Base-by-base conservation (phyloP, 2,888 invertebrate genomes). In the Heteromyza rotundicornis region DNA sequence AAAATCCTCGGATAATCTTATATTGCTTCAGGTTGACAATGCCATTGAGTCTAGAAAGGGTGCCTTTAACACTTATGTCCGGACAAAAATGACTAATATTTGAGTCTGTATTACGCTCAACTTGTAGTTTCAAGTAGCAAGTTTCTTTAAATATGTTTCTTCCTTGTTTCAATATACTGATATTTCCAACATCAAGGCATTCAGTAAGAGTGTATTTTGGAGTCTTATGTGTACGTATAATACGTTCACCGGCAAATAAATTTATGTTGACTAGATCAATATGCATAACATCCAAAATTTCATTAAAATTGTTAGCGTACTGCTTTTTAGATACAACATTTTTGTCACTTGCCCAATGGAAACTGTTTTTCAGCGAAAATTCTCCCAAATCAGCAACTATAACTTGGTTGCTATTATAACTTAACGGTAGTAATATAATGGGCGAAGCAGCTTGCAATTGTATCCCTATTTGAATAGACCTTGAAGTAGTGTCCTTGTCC, bases 11-110 rank as follows among this genome's bases (percentile, higher is more conserved):
- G 57, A 98, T 88, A 47, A 97, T 84, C 80, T 91, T 90, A 84
- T 96, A 97, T 82, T 96, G 95, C 54, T 89, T 87, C 54, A 92
- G 86, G 84, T 95, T 92, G 61, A 98, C 82, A 50, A 91, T 88
- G 64, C 90, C 90, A 82, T 93, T 91, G 73, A 97, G 87, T 35
- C 94, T 93, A 1, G 95, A 92, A 63, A 98, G 85, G 27, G 90
- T 90, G 19, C 96, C 97, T 64, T 91, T 90, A 16, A 96, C 87
- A 75, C 91, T 91, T 82, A 94, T 88, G 83, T 96, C 94, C 0
- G 97, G 90, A 63, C 87, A 87, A 66, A 86, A 85, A 69, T 86
- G 86, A 50, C 84, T 82, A 52, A 68, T 67, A 56, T 76, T 86
- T 1, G 86, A 86, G 72, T 91, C 89, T 64, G 95, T 85, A 85